A percentile compares a stretch with the other conserved stretches of the same genome.
phyloP scores from a whole-genome alignment of 2,888 invertebrate genomes.

The Heteromurus nitidus region DNA sequence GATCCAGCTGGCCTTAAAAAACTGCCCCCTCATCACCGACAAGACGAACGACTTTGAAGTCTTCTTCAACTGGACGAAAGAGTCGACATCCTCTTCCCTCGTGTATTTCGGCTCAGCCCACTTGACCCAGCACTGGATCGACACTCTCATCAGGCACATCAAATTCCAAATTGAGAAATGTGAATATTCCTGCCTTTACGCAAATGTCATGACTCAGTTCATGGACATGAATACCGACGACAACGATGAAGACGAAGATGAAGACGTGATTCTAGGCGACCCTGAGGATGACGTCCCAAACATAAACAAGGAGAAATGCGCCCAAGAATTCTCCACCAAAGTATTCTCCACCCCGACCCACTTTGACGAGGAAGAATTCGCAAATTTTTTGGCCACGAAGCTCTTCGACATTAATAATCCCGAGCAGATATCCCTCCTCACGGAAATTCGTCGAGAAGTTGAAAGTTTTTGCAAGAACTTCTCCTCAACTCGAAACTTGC shows the following conservation, averaged over 20 bases:
- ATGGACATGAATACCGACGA: constrained; percentile 41
- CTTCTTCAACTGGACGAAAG: constrained; percentile 47
- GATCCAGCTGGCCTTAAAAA: constrained; percentile 50
- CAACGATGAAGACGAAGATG: not conserved
- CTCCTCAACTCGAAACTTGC: not conserved
- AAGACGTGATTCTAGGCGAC: not conserved
- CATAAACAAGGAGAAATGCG: constrained; percentile 49
- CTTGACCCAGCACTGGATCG: constrained; percentile 46
- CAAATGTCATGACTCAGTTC: constrained; percentile 54
- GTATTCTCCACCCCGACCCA: constrained; percentile 36
- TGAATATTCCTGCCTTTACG: constrained; percentile 49
- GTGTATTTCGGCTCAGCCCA: constrained; percentile 48
- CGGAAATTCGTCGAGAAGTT: constrained; percentile 11
- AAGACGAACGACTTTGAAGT: constrained; percentile 44
- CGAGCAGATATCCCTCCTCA: constrained; percentile 23
- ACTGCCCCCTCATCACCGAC: constrained; percentile 27
- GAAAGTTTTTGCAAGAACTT: constrained; percentile 42
- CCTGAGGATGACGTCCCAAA: not conserved
- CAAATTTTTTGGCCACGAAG: constrained; percentile 31
- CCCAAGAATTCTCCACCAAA: constrained; percentile 32
- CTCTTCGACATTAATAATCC: constrained; percentile 52
- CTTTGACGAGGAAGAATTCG: constrained; percentile 44
- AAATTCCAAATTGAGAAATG: constrained; percentile 53
- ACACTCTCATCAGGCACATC: constrained; percentile 44
- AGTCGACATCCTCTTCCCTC: not conserved